Evolutionary conservation across 2,888 invertebrate genomes (phyloP).

Genomic region (Sinodicranocentrus sp.): DNA sequence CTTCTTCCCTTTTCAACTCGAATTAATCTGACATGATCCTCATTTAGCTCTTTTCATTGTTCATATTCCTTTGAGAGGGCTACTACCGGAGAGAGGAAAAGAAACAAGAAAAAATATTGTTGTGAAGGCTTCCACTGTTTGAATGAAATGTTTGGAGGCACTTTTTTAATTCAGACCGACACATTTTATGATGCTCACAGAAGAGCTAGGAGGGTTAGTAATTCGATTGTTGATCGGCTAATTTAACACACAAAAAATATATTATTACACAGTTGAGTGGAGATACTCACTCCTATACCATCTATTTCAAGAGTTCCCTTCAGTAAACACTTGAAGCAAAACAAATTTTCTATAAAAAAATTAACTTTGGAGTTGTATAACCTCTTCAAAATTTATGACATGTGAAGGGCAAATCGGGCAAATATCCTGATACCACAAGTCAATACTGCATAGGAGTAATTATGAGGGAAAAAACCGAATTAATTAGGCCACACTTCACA

Average conservation of each 20-base stretch:
- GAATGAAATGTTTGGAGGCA: slow-evolving; percentile 57
- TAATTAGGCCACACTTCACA: no score
- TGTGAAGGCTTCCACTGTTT: slow-evolving; percentile 63
- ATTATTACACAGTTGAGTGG: no score
- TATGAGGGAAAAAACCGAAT: no score
- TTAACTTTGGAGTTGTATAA: no score
- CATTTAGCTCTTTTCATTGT: slow-evolving; percentile 49
- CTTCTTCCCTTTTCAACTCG: slow-evolving; percentile 44
- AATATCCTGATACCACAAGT: no score
- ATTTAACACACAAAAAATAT: slow-evolving; percentile 39
- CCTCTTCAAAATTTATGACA: no score
- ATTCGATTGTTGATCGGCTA: slow-evolving; percentile 42
- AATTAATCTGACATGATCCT: slow-evolving; percentile 70
- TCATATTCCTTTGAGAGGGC: slow-evolving; percentile 17
- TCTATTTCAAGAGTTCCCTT: no score
- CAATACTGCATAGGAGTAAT: no score
- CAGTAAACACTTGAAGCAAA: no score
- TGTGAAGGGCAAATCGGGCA: no score
- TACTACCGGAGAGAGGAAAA: background rate
- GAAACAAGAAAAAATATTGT: slow-evolving; percentile 16
- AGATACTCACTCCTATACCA: no score
- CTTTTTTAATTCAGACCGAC: slow-evolving; percentile 59
- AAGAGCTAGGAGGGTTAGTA: background rate
- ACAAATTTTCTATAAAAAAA: no score
- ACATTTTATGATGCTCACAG: slow-evolving; percentile 50